Evolutionary conservation across 2,113 vertebrate genomes (phyloP).

Genomic region (Sterna hirundo): DNA sequence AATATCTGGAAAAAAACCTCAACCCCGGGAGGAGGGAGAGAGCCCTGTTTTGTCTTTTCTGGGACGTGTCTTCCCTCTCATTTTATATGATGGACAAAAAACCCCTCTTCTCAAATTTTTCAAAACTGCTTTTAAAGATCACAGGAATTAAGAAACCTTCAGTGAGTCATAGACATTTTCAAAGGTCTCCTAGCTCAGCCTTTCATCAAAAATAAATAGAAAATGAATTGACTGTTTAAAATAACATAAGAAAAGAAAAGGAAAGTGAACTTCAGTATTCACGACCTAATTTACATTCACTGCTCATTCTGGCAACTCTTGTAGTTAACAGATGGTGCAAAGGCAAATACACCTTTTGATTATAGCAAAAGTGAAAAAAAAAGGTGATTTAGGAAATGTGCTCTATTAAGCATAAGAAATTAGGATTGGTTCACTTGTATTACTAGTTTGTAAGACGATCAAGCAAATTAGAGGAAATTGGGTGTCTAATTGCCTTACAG

Average conservation of each 20-base stretch:
- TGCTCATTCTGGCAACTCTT: not conserved
- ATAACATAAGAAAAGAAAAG: not conserved
- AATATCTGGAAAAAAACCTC: not conserved
- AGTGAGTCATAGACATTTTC: conserved; percentile 13
- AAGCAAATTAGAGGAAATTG: not conserved
- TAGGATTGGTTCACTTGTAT: not conserved
- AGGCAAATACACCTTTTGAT: not conserved
- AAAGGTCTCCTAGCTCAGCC: not conserved
- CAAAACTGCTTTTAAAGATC: not conserved
- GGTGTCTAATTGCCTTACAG: not conserved
- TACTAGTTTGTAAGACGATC: not conserved
- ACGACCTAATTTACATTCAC: not conserved
- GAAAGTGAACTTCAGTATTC: not conserved
- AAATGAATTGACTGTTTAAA: not conserved
- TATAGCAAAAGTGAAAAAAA: not conserved
- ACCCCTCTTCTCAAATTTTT: not conserved
- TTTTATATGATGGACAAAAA: not conserved
- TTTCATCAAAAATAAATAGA: not conserved
- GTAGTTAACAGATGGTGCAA: not conserved
- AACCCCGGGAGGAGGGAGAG: not conserved
- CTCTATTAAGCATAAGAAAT: not conserved
- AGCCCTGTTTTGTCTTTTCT: not conserved
- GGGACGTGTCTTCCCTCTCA: not conserved
- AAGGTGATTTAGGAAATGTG: not conserved
- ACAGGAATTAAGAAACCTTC: not conserved